Evolutionary conservation across 2,797 vertebrate species (phyloP).

Genomic region (Antrozous pallidus): DNA sequence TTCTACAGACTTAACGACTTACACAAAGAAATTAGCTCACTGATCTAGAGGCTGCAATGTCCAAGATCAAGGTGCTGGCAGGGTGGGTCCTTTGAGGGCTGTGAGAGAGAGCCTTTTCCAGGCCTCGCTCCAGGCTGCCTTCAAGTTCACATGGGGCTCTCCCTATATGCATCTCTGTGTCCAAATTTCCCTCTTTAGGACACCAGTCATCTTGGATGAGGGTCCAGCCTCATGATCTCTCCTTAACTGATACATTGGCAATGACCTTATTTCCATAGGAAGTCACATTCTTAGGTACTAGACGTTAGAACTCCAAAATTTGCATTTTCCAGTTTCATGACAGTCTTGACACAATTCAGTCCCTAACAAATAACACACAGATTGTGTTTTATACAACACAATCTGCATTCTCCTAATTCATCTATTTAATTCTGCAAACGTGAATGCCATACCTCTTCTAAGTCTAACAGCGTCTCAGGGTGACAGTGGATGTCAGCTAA

Average conservation of each 20-base stretch:
- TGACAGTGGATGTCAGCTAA: not conserved
- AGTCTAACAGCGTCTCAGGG: not conserved
- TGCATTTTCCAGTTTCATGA: not conserved
- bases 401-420: not conserved
- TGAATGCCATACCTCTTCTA: not conserved
- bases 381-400: not conserved
- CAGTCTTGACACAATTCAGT: not conserved
- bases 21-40: not conserved
- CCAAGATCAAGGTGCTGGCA: not conserved
- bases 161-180: not conserved
- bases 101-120: not conserved
- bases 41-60: not conserved
- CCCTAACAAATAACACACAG: not conserved
- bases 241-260: not conserved
- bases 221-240: not conserved
- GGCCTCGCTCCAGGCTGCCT: not conserved
- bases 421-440: not conserved
- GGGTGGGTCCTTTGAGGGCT: not conserved
- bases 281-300: not conserved
- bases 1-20: accelerated
- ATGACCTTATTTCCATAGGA: not conserved
- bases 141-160: not conserved
- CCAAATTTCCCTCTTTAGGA: not conserved
- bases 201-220: not conserved
- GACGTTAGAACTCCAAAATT: not conserved